A percentile compares a stretch with the other conserved stretches of the same genome.
Evolutionary conservation across 1,140 invertebrate species (phyloP).

Genomic region (Littorina saxatilis): DNA sequence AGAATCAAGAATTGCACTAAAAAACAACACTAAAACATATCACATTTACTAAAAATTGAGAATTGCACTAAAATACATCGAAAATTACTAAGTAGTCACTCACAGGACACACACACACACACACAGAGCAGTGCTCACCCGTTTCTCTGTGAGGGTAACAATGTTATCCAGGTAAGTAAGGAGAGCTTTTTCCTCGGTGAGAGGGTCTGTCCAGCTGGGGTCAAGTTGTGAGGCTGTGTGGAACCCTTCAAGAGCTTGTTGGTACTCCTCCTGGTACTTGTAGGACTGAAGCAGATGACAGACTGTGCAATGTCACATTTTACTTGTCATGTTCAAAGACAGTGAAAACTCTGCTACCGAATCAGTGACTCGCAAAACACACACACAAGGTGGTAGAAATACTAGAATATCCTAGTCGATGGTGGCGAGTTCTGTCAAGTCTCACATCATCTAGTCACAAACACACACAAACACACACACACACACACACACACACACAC

Average conservation of each 20-base stretch:
- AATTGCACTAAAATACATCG: no score
- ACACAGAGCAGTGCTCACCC: constrained; percentile 70
- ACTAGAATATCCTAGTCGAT: no score
- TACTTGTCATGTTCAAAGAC: not conserved
- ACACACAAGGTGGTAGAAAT: not conserved
- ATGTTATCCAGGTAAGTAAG: constrained; percentile 83
- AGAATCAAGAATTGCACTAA: no score
- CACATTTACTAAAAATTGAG: no score
- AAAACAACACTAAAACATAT: no score
- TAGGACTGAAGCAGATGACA: constrained; percentile 79
- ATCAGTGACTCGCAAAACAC: not conserved
- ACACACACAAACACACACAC: no score
- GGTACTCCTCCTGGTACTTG: constrained; percentile 89
- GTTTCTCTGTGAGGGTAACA: constrained; percentile 78
- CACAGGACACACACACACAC: no score
- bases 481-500: no score
- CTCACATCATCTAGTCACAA: no score
- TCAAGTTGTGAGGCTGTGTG: constrained; percentile 82
- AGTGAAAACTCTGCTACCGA: not conserved
- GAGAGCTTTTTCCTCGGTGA: constrained; percentile 80
- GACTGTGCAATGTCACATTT: no score
- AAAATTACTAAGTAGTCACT: no score
- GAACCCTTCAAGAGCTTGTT: constrained; percentile 84
- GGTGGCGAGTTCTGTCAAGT: no score
- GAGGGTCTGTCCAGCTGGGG: constrained; percentile 85